Conservation (phyloP, 1,140 invertebrate genomes). For the Colletes latitarsis region DNA sequence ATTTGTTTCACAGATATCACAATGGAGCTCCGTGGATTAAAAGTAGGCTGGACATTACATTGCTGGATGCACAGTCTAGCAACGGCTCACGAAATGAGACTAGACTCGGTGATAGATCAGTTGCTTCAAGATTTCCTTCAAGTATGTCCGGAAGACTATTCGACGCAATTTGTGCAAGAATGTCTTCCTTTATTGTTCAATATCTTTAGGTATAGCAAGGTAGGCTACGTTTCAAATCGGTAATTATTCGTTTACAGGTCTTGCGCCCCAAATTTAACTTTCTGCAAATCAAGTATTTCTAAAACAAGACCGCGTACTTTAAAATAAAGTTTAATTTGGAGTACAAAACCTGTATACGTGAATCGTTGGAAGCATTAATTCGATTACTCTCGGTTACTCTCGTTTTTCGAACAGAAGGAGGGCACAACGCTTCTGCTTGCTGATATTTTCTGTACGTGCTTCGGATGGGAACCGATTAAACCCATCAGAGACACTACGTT, state of each 20-base stretch:
- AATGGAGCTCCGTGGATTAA: conserved; percentile 90
- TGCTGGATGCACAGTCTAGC: conserved; percentile 95
- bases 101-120: conserved; percentile 94
- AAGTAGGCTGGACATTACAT: conserved; percentile 93
- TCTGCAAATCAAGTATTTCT: too few species aligned
- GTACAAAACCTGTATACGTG: too few species aligned
- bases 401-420: conserved; percentile 85
- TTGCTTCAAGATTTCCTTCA: conserved; percentile 94
- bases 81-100: conserved; percentile 90
- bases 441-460: conserved; percentile 94
- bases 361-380: background rate
- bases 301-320: too few species aligned
- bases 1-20: conserved; percentile 86
- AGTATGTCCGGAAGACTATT: conserved; percentile 92
- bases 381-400: background rate
- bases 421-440: conserved; percentile 92
- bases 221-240: conserved; percentile 74
- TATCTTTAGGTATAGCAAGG: conserved; percentile 94
- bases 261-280: too few species aligned
- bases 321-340: too few species aligned
- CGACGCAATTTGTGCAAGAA: conserved; percentile 93
- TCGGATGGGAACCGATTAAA: conserved; percentile 92
- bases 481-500: conserved; percentile 87
- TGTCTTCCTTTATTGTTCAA: conserved; percentile 94
- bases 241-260: background rate